Evolutionary conservation across 1,140 invertebrate species (phyloP), one percentile per base, ranked within the genome.

Genomic region (Rhagoletis pomonella): DNA sequence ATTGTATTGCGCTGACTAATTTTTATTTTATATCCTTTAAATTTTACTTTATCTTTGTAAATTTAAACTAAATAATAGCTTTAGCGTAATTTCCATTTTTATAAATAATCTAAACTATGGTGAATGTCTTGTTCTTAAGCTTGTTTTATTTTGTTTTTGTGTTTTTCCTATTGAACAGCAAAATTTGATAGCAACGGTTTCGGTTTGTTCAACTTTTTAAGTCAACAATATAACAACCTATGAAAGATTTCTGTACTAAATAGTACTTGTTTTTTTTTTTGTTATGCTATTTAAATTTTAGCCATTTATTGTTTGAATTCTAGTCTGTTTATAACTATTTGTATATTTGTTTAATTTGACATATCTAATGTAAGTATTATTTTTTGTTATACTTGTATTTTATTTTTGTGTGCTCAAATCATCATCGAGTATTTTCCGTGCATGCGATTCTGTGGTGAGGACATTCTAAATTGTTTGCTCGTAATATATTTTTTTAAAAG

Each of bases 331-430:
- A 9, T 42, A 60, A 88, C 87, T 69, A 64, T 77, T 47, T 88
- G 81, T 44, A 59, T 58, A 64, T 69, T n/a, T 39, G 17, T 55
- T 77, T 47, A 87, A 58, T 88, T 88, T 85, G 60, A 19, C 44
- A 90, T 89, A 85, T 73, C 85, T 90, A 87, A 67, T 19, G 47
- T 29, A 86, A 59, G 86, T 87, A 88, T 88, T 88, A 89, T 91
- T 90, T 91, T 90, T 91, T 91, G 88, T 88, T 88, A 89, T 67
- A 44, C 59, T 81, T 55, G 6, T 81, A 12, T 2, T 5, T 62
- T 50, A 81, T 81, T 50, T 55, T 29, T 29, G 29, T 29, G 29
- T 29, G 29, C 29, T 29, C 0, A 55, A 29, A 81, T 19, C n/a
- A 81, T 81, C 73, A 81, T 81, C 67, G 67, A 81, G 47, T 81